phyloP scores from a whole-genome alignment of 2,888 invertebrate species.

The Amphipoea oculea region DNA sequence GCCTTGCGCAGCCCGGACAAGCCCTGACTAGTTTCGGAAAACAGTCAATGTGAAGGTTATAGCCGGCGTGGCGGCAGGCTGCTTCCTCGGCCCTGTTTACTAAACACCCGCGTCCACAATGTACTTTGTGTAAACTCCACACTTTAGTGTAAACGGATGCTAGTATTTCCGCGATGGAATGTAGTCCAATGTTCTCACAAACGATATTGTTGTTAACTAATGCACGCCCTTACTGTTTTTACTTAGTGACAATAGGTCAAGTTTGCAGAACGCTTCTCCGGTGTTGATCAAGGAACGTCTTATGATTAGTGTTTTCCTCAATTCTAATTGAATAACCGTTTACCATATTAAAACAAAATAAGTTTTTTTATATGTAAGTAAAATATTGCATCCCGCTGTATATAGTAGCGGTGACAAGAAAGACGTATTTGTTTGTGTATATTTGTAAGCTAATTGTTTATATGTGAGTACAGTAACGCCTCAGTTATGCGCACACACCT shows the following conservation, averaged over 20 bases:
- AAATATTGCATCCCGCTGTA: conserved; percentile 50
- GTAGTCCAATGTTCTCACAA: background rate
- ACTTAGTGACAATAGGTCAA: background rate
- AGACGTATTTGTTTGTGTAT: conserved; percentile 67
- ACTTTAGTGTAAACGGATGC: conserved; percentile 31
- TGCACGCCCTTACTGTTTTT: conserved; percentile 8
- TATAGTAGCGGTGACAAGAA: conserved; percentile 41
- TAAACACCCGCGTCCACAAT: conserved; percentile 40
- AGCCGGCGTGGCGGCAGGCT: conserved; percentile 15
- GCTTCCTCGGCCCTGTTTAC: conserved; percentile 40
- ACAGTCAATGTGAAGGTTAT: conserved; percentile 3
- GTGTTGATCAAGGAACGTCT: conserved; percentile 4
- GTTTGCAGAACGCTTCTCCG: background rate
- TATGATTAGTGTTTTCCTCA: background rate
- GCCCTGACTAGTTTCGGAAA: background rate
- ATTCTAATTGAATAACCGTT: conserved; percentile 3
- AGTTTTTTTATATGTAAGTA: background rate
- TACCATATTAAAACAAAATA: background rate
- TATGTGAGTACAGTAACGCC: conserved; percentile 62
- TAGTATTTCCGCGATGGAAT: conserved; percentile 30
- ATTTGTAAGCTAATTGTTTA: conserved; percentile 54
- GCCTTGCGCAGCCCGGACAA: background rate
- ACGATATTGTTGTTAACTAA: background rate
- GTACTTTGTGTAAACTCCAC: conserved; percentile 18
- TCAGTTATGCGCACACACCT: conserved; percentile 70